These are phyloP conservation scores for Epirrhoe tristata DNA, from an alignment of 2,888 invertebrate species.

Conservation along the genomic window DNA sequence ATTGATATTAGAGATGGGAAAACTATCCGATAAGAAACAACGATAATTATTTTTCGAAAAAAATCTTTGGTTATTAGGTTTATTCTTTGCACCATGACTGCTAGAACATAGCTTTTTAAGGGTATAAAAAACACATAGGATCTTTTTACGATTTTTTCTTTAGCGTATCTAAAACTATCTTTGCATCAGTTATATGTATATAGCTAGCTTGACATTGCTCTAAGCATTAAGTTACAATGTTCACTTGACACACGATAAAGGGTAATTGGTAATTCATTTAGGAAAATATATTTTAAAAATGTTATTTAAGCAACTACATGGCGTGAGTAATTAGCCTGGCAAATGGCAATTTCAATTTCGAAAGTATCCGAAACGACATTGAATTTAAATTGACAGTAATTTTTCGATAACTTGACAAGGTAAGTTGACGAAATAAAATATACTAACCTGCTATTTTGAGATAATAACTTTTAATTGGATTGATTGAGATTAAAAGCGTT, in stretches of 20 bases:
- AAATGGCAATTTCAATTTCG: slow-evolving; percentile 31
- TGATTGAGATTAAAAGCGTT: too few species aligned
- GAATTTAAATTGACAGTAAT: slow-evolving; percentile 15
- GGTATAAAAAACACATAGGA: too few species aligned
- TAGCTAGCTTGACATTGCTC: slow-evolving; percentile 12
- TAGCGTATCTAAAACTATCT: too few species aligned
- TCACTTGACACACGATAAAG: slow-evolving; percentile 25
- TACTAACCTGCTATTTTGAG: background rate
- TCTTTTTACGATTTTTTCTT: too few species aligned
- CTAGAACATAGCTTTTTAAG: too few species aligned
- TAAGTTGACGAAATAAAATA: background rate
- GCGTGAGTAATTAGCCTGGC: slow-evolving; percentile 33
- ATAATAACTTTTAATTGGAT: too few species aligned
- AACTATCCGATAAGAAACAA: too few species aligned
- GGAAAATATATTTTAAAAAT: slow-evolving; percentile 30
- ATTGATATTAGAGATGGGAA: too few species aligned
- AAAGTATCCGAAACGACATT: slow-evolving; percentile 24
- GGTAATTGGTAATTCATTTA: slow-evolving; percentile 33
- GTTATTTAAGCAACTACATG: slow-evolving; percentile 34
- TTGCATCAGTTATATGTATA: background rate
- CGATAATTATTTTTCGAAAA: too few species aligned
- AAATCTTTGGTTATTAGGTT: too few species aligned
- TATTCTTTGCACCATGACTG: too few species aligned
- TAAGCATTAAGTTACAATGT: slow-evolving; percentile 10
- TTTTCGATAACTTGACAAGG: slow-evolving; percentile 16